Base-by-base conservation (phyloP, 2,797 vertebrate species). In the Caiman crocodilus region DNA sequence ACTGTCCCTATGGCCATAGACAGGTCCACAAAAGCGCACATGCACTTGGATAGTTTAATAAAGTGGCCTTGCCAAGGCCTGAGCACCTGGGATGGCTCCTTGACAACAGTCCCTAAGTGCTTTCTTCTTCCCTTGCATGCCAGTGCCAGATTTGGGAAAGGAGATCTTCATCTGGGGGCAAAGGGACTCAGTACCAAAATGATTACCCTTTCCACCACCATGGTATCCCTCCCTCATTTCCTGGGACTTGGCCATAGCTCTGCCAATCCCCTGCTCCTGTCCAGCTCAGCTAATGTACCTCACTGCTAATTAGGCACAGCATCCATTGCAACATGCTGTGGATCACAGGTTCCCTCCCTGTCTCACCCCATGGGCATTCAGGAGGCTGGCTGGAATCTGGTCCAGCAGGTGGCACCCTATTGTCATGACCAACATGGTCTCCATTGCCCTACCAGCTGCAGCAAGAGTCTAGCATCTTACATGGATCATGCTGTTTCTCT, bases 371-470 rank as follows among this genome's bases (percentile, higher is more conserved):
- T 10, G 42, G 42, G 65, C 35, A 42, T 14, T 69, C 5, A 6
- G 30, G 65, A 71, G 67, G 18, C 55, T 67, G 61, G 26, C 18
- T 60, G 21, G 12, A 71, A 67, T 78, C 25, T 87, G 73, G 75
- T 79, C 75, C 89, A 78, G n/a, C 32, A 83, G 65, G 82, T 71
- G 75, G 89, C 55, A 32, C 67, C 32, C 28, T 11, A 35, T n/a
- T 67, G 59, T 59, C n/a, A 74, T 60, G 56, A 78, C 10, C 55
- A 74, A 55, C 15, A 77, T 82, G 25, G 17, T 57, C 20, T 75
- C 61, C 55, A 61, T 57, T 74, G 79, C 79, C 58, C 16, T 3
- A 67, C 13, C 35, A 35, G 11, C 21, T 25, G 28, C 15, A 30
- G 23, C 32, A 76, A 25, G 26, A 61, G 69, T 57, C n/a, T 56